These are phyloP conservation scores for Beroe ovata DNA, from an alignment of 37 sponge, comb jelly and placozoan species.

Conservation along the genomic window DNA sequence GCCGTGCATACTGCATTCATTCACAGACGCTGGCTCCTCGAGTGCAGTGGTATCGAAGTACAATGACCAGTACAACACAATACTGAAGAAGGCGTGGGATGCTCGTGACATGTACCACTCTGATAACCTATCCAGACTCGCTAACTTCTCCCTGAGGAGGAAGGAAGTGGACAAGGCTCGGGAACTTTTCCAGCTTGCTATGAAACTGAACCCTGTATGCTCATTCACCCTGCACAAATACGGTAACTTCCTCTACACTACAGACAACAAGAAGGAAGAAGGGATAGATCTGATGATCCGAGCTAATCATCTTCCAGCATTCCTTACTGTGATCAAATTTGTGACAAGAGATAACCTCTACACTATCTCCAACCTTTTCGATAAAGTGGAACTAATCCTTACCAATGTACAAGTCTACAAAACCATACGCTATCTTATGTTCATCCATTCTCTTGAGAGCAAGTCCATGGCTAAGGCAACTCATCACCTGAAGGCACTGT, in stretches of 20 bases:
- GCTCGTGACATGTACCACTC: conserved; percentile 32
- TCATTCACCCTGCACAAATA: conserved; percentile 43
- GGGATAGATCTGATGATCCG: conserved; percentile 27
- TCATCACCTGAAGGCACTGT: conserved; percentile 37
- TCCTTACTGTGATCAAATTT: not conserved
- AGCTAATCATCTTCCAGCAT: conserved; percentile 51
- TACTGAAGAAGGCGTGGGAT: conserved; percentile 46
- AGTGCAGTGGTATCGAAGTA: not conserved
- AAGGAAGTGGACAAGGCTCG: not conserved
- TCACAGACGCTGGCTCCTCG: not conserved
- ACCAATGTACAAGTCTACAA: not conserved
- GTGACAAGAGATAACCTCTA: not conserved
- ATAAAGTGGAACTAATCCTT: not conserved
- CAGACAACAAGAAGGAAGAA: not conserved
- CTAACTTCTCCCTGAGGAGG: not conserved
- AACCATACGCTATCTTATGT: conserved; percentile 24
- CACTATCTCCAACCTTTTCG: not conserved
- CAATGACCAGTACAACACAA: not conserved
- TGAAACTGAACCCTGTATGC: conserved; percentile 33
- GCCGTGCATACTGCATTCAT: conserved; percentile 13
- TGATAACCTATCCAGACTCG: not conserved
- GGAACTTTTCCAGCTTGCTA: conserved; percentile 36
- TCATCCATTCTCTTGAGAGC: not conserved
- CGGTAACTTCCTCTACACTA: not conserved
- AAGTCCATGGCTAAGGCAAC: not conserved